Percentiles rank a stretch among this genome's conserved stretches.
Evolutionary conservation across 2,888 invertebrate species (phyloP).

Genomic region (Gryllus longicercus): DNA sequence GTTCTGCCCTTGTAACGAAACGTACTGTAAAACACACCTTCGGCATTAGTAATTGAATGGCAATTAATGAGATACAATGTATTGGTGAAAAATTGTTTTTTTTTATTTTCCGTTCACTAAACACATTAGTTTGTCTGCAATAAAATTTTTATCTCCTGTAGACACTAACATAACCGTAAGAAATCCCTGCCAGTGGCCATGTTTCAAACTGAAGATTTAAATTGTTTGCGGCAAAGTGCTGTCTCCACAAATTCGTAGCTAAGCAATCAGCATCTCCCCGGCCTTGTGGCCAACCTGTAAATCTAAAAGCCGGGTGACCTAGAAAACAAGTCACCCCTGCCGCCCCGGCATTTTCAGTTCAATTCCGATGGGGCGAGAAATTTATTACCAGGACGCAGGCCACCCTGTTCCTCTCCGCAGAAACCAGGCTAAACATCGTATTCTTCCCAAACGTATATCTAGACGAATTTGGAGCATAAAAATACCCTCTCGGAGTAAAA

Average conservation of each 20-base stretch:
- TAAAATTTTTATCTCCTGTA: too few species aligned
- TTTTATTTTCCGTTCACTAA: too few species aligned
- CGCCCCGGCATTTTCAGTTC: neutral
- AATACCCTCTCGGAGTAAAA: neutral
- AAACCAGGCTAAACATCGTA: constrained; percentile 8
- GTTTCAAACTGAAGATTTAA: too few species aligned
- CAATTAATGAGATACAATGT: too few species aligned
- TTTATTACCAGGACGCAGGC: neutral
- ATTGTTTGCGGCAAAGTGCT: neutral
- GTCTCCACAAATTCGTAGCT: neutral
- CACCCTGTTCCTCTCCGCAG: neutral
- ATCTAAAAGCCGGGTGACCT: neutral
- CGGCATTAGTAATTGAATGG: too few species aligned
- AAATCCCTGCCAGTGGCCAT: too few species aligned
- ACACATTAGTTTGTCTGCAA: too few species aligned
- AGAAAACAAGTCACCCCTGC: neutral
- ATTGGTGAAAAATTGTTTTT: too few species aligned
- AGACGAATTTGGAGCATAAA: neutral
- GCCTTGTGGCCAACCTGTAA: neutral
- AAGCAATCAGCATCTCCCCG: constrained; percentile 2
- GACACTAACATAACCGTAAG: too few species aligned
- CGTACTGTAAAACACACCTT: too few species aligned
- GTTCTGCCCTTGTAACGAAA: too few species aligned
- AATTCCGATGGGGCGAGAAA: neutral
- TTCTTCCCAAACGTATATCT: neutral